Percentiles rank a stretch among this genome's conserved stretches.
Conservation (phyloP, 2,797 vertebrate genomes). For the Arrhamphus sclerolepis region DNA sequence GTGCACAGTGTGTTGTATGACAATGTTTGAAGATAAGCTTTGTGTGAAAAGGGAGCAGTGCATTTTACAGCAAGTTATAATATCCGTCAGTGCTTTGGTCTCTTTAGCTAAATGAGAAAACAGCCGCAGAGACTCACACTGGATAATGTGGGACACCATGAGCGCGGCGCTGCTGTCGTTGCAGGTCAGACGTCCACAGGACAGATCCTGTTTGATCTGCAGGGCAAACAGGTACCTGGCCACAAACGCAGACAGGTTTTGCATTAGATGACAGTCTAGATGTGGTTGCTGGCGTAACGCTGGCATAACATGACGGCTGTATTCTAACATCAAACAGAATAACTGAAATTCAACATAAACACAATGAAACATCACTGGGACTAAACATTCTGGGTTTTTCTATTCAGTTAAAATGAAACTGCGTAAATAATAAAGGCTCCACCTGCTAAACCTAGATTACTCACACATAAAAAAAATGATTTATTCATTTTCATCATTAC, state of each 20-base stretch:
- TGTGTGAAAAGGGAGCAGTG: conserved; percentile 10
- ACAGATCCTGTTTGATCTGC: conserved; percentile 95
- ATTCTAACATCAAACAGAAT: conserved; percentile 5
- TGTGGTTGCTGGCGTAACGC: background rate
- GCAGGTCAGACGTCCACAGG: conserved; percentile 88
- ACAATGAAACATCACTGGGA: no score
- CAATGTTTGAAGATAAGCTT: conserved; percentile 54
- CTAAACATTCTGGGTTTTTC: no score
- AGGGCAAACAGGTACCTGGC: conserved; percentile 97
- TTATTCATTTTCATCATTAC: no score
- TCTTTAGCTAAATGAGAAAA: conserved; percentile 27
- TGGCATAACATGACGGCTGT: background rate
- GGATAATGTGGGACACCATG: conserved; percentile 94
- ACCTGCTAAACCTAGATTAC: no score
- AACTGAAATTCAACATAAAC: no score
- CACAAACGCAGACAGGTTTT: conserved; percentile 45
- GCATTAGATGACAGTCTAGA: background rate
- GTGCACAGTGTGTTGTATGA: conserved; percentile 30
- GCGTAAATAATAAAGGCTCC: no score
- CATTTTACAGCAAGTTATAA: conserved; percentile 24
- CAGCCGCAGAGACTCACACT: conserved; percentile 84
- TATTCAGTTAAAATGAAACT: no score
- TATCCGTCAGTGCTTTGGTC: conserved; percentile 29
- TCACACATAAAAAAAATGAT: no score
- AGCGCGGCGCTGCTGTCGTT: conserved; percentile 94